phyloP scores from a whole-genome alignment of 2,797 vertebrate genomes.

The Spondyliosoma cantharus region DNA sequence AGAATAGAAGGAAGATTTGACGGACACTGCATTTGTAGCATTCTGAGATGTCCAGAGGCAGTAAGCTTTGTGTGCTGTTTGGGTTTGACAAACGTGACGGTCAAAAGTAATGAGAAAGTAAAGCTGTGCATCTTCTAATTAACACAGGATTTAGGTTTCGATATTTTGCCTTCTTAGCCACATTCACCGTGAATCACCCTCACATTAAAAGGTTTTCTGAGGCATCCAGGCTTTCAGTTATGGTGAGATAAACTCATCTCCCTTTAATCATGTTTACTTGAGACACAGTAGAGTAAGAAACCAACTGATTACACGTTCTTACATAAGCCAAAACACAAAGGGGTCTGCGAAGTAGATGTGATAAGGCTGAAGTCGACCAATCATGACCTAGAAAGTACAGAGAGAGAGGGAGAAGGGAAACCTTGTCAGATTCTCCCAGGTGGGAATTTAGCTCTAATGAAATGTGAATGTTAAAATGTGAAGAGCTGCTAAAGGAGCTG shows the following conservation, averaged over 20 bases:
- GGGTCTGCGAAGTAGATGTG: slow-evolving; percentile 33
- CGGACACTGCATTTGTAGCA: not conserved
- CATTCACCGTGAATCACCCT: slow-evolving; percentile 33
- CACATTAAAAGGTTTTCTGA: slow-evolving; percentile 43
- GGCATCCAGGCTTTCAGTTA: slow-evolving; percentile 39
- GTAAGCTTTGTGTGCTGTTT: slow-evolving; percentile 25
- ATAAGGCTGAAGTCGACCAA: slow-evolving; percentile 48
- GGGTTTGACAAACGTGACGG: slow-evolving; percentile 18
- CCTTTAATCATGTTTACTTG: slow-evolving; percentile 58
- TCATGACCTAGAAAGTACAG: slow-evolving; percentile 65
- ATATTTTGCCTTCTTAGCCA: slow-evolving; percentile 32
- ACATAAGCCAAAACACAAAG: slow-evolving; percentile 58
- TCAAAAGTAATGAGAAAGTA: slow-evolving; percentile 44
- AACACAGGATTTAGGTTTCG: slow-evolving; percentile 48
- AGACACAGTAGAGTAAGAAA: slow-evolving; percentile 40
- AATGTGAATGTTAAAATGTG: slow-evolving; percentile 59
- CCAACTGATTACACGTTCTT: slow-evolving; percentile 60
- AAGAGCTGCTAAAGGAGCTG: slow-evolving; percentile 37
- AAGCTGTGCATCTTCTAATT: slow-evolving; percentile 43
- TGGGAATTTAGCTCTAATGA: slow-evolving; percentile 65
- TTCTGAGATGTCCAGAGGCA: not conserved
- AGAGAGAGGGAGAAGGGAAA: slow-evolving; percentile 43
- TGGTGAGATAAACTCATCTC: slow-evolving; percentile 26
- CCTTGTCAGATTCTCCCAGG: slow-evolving; percentile 53
- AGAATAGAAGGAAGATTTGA: slow-evolving; percentile 16